These are phyloP conservation scores for Pelecanus crispus DNA, from an alignment of 2,113 vertebrate species.

Conservation along the genomic window DNA sequence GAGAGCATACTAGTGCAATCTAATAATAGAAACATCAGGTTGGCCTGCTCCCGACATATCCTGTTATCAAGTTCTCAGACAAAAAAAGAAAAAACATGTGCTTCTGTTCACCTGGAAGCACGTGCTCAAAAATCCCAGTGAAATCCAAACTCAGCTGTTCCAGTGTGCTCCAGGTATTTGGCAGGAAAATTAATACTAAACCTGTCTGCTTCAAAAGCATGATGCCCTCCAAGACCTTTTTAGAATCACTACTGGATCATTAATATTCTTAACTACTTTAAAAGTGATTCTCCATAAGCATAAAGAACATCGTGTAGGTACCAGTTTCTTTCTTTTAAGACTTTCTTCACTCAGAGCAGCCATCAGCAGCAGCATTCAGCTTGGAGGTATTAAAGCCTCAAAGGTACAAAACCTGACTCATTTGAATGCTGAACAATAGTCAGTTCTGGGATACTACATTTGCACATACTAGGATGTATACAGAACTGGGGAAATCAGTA, in stretches of 20 bases:
- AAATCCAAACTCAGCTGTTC: neutral
- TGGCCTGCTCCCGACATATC: neutral
- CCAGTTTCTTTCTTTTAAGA: neutral
- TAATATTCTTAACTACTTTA: neutral
- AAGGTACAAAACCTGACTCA: neutral
- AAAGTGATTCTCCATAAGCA: neutral
- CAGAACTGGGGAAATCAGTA: neutral
- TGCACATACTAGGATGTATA: neutral
- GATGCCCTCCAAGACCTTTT: neutral
- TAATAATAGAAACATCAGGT: neutral
- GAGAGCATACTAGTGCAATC: neutral
- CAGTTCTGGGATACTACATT: neutral
- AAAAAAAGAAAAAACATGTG: neutral
- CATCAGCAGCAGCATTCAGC: neutral
- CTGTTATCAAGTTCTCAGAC: neutral
- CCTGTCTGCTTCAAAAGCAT: neutral
- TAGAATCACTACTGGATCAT: neutral
- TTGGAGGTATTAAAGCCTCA: neutral
- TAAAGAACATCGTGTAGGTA: neutral
- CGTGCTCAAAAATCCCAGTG: neutral
- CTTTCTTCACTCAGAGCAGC: neutral
- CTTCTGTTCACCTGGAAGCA: neutral
- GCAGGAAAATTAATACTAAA: neutral
- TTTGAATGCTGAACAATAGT: neutral
- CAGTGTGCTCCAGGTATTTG: neutral